Conservation (phyloP, 2,888 invertebrate species). For the Cosmopolites sordidus region DNA sequence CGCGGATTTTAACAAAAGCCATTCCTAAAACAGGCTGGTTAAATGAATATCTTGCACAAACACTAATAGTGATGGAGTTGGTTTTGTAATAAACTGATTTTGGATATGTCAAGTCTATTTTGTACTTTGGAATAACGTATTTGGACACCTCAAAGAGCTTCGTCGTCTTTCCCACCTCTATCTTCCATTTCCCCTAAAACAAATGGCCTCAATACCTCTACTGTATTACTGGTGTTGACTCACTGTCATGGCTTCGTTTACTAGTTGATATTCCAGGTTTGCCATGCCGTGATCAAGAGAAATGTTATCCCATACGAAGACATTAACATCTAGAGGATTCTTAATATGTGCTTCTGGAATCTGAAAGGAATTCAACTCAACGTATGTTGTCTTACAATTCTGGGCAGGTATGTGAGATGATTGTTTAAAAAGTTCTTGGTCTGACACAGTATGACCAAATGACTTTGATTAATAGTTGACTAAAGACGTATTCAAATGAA, state of each 20-base stretch:
- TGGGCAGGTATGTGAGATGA: too few species aligned
- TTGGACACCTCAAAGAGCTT: slow-evolving; percentile 53
- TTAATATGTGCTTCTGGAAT: slow-evolving; percentile 62
- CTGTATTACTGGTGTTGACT: slow-evolving; percentile 2
- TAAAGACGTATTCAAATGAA: too few species aligned
- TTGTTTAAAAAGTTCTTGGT: too few species aligned
- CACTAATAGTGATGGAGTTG: slow-evolving; percentile 48
- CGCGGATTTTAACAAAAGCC: slow-evolving; percentile 46
- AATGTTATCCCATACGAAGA: slow-evolving; percentile 61
- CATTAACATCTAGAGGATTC: slow-evolving; percentile 60
- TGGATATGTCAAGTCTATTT: slow-evolving; percentile 54
- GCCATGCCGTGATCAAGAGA: slow-evolving; percentile 59
- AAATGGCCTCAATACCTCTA: neutral
- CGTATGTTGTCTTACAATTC: too few species aligned
- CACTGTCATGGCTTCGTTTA: slow-evolving; percentile 42
- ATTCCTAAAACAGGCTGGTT: slow-evolving; percentile 58
- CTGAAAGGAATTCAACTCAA: slow-evolving; percentile 43
- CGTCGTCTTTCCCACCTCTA: slow-evolving; percentile 47
- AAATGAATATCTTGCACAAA: slow-evolving; percentile 59
- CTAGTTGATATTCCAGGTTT: slow-evolving; percentile 48
- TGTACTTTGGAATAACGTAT: slow-evolving; percentile 58
- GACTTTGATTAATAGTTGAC: too few species aligned
- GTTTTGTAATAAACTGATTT: slow-evolving; percentile 50
- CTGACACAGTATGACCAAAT: too few species aligned
- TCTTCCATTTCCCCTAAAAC: slow-evolving; percentile 53